phyloP scores from a whole-genome alignment of 2,113 vertebrate species.

The Alouatta palliata region DNA sequence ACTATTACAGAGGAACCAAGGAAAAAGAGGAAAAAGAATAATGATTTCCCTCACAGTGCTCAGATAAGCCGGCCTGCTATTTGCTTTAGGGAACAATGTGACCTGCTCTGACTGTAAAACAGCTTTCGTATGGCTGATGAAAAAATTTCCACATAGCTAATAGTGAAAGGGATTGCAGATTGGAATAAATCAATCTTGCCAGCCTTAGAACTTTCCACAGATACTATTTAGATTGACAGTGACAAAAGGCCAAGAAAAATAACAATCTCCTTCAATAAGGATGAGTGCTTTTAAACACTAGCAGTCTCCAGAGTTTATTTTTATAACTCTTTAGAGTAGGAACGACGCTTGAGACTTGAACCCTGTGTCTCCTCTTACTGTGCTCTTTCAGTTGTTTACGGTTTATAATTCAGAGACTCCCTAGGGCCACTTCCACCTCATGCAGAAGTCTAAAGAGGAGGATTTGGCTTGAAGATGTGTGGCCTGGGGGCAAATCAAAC shows the following conservation, averaged over 20 bases:
- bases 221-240: neutral
- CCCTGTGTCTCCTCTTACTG: neutral
- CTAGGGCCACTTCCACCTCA: neutral
- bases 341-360: neutral
- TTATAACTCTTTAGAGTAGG: constrained; percentile 1
- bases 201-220: constrained; percentile 18
- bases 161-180: neutral
- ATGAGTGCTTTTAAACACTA: neutral
- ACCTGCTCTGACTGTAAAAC: constrained; percentile 63
- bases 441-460: neutral
- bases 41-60: neutral
- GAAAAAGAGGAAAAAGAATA: constrained; percentile 37
- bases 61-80: constrained; percentile 50
- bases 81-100: constrained; percentile 50
- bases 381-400: neutral
- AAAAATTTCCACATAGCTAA: constrained; percentile 51
- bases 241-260: neutral
- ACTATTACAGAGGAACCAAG: constrained; percentile 37
- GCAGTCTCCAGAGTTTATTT: neutral
- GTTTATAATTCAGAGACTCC: neutral
- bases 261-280: neutral
- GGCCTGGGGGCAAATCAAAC: constrained; percentile 5
- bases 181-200: constrained; percentile 28
- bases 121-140: constrained; percentile 50
- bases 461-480: neutral